phyloP scores from a whole-genome alignment of 1,140 invertebrate genomes.

The Matsumurasca onukii region DNA sequence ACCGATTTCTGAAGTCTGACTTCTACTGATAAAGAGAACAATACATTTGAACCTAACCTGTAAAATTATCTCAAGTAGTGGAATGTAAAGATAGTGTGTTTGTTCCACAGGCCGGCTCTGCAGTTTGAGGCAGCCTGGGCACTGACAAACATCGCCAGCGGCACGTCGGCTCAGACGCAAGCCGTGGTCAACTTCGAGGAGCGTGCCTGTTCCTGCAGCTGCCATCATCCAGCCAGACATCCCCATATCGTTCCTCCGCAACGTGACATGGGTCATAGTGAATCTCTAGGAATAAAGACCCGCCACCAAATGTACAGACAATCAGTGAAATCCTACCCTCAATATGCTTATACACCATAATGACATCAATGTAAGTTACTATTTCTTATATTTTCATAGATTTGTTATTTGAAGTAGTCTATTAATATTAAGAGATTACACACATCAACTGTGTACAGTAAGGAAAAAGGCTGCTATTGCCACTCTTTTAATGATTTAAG shows the following conservation, averaged over 20 bases:
- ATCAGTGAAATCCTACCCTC: slow-evolving; percentile 91
- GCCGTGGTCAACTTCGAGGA: slow-evolving; percentile 92
- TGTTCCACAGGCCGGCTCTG: slow-evolving; percentile 82
- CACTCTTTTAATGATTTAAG: too few species aligned
- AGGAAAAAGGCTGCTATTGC: too few species aligned
- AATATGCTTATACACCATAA: slow-evolving; percentile 92
- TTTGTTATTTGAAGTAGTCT: too few species aligned
- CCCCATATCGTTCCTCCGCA: slow-evolving; percentile 88
- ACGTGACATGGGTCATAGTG: slow-evolving; percentile 98
- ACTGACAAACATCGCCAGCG: slow-evolving; percentile 97
- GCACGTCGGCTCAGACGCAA: slow-evolving; percentile 94
- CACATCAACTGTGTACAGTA: too few species aligned
- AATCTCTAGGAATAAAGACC: slow-evolving; percentile 95
- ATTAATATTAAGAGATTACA: too few species aligned
- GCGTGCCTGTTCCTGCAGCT: slow-evolving; percentile 95
- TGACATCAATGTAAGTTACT: slow-evolving; percentile 94
- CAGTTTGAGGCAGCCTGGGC: slow-evolving; percentile 99
- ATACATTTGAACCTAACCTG: too few species aligned
- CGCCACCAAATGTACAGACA: slow-evolving; percentile 80
- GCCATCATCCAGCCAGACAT: slow-evolving; percentile 91
- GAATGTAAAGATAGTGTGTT: too few species aligned
- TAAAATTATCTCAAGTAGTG: too few species aligned
- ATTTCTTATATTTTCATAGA: too few species aligned
- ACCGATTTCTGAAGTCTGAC: too few species aligned
- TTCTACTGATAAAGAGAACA: too few species aligned